Conservation (phyloP, 2,888 invertebrate genomes). For the Pristionchus exspectatus region DNA sequence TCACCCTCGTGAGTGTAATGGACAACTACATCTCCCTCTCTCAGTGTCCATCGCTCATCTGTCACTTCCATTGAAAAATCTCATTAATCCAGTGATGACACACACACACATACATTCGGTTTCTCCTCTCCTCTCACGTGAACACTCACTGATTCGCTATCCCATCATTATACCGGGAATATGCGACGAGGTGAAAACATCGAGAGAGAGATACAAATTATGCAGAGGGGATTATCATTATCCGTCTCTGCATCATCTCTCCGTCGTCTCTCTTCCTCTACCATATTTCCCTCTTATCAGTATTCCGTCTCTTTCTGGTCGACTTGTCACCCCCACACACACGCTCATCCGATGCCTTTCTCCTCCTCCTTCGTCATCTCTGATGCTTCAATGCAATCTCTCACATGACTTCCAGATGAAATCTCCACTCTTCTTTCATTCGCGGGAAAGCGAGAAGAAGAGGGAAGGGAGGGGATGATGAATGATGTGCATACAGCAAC, state of each 20-base stretch:
- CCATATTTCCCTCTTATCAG: not conserved
- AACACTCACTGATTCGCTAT: conserved; percentile 16
- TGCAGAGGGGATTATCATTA: conserved; percentile 27
- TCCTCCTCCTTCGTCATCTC: conserved; percentile 28
- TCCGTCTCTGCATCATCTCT: not conserved
- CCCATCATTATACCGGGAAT: not conserved
- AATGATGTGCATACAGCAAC: conserved; percentile 33
- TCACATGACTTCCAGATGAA: conserved; percentile 30
- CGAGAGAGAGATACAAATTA: not conserved
- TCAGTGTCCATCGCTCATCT: not conserved
- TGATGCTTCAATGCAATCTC: not conserved
- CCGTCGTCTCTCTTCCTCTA: not conserved
- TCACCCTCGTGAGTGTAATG: conserved; percentile 17
- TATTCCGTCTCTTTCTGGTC: not conserved
- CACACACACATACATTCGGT: not conserved
- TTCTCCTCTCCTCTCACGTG: not conserved
- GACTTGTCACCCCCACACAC: not conserved
- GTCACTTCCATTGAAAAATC: conserved; percentile 20
- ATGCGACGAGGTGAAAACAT: not conserved
- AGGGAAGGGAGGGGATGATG: conserved; percentile 19
- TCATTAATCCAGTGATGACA: not conserved
- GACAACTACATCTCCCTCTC: not conserved
- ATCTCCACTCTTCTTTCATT: conserved; percentile 12
- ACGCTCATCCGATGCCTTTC: not conserved
- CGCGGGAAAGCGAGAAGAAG: not conserved